Conservation (phyloP, 1,140 invertebrate species). For the Macrostomum lignano region DNA sequence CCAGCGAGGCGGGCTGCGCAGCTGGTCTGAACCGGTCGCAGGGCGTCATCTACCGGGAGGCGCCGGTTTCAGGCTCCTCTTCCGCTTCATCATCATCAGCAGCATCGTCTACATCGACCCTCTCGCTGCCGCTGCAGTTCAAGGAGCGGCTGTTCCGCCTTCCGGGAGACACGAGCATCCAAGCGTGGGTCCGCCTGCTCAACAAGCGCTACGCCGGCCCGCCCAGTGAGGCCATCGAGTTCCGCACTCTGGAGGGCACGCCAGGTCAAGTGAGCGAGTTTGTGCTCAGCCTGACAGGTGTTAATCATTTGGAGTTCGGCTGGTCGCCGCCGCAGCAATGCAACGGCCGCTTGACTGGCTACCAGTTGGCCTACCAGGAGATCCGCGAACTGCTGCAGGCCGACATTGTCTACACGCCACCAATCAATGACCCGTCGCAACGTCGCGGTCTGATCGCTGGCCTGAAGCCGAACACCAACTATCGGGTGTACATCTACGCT, state of each 20-base stretch:
- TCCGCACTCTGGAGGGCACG: not conserved
- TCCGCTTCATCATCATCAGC: too few species aligned
- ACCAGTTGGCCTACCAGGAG: not conserved
- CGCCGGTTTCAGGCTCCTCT: too few species aligned
- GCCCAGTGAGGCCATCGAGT: not conserved
- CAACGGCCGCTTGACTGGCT: not conserved
- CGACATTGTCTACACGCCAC: not conserved
- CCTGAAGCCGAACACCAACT: conserved; percentile 1
- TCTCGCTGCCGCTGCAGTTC: not conserved
- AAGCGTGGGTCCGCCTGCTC: not conserved
- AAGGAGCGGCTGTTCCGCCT: not conserved
- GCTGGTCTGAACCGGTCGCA: too few species aligned
- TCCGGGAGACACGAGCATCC: not conserved
- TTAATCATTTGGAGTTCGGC: not conserved
- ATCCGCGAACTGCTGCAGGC: not conserved
- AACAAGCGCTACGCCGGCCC: not conserved
- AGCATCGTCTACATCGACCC: too few species aligned
- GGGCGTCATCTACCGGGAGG: too few species aligned
- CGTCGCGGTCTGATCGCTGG: not conserved
- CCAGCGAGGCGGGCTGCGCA: too few species aligned
- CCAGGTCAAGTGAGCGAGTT: conserved; percentile 1
- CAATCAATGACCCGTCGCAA: not conserved
- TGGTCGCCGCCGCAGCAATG: not conserved
- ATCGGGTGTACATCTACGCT: not conserved
- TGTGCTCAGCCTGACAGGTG: not conserved